Base-by-base conservation (phyloP, 2,888 invertebrate genomes). In the Drosophila subquinaria region DNA sequence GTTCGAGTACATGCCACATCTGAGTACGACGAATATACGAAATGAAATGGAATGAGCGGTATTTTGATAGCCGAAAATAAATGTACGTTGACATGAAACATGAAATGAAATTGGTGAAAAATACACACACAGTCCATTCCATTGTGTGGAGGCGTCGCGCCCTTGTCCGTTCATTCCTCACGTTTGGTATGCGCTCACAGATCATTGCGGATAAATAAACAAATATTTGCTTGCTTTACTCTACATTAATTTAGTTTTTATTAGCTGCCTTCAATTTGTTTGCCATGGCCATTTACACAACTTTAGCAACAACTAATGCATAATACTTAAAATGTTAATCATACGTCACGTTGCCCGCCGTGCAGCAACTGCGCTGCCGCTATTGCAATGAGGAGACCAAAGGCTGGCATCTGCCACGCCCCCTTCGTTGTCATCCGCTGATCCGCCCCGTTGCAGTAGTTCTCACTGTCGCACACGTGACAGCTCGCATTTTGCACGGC, bases 381-480 rank as follows among this genome's bases (percentile, higher is more conserved):
- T 8, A 51, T 9, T 23, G 76, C 27, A 33, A 76, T 68, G 17
- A 76, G 13, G 2, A 59, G 0, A 5, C 63, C 52, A 27, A 81
- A 4, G 6, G 61, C 60, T 3, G 59, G 40, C 53, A 79, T 33
- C 35, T 40, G 42, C 80, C 80, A 76, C 20, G 27, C 3, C n/a
- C 23, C 27, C 6, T 27, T 27, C 27, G 27, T n/a, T 13, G 11
- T 5, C 38, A 15, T 50, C 15, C 40, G 35, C 30, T 42, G 74
- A 17, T 67, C 45, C 8, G 81, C 84, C 5, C 64, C 77, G 63
- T 91, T 91, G 82, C 91, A 91, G 23, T 70, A 92, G 60, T 80
- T 86, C 42, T 89, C 91, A 50, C 81, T 69, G 62, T 89, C 73
- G 70, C 91, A 91, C 11, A 92, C 90, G 47, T 85, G 74, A 69